phyloP scores from a whole-genome alignment of 2,888 invertebrate genomes.

The Vanessa cardui region DNA sequence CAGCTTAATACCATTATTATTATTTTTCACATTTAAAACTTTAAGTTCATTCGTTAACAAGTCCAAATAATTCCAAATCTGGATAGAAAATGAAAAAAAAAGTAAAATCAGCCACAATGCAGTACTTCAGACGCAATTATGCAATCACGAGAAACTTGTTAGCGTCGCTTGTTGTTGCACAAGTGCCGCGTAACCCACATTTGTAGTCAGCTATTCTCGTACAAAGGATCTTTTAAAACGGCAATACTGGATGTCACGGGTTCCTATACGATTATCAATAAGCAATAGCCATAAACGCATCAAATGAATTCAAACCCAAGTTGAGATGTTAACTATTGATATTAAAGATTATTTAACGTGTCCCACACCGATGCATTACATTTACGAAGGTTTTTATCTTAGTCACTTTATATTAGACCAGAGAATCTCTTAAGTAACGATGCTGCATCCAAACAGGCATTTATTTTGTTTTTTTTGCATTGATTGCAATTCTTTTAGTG shows the following conservation, averaged over 20 bases:
- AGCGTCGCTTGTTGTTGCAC: constrained; percentile 29
- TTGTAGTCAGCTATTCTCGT: constrained; percentile 22
- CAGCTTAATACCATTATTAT: not conserved
- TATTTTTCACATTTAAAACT: not conserved
- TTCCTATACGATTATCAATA: not conserved
- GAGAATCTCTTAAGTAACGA: no score
- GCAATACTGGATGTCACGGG: not conserved
- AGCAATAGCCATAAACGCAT: no score
- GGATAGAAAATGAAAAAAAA: constrained; percentile 15
- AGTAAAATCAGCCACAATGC: constrained; percentile 31
- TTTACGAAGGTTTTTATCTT: no score
- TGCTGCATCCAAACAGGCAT: no score
- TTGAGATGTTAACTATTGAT: no score
- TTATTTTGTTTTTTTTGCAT: no score
- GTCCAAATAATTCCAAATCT: not conserved
- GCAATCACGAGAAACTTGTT: constrained; percentile 37
- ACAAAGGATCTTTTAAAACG: constrained; percentile 6
- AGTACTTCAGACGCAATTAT: constrained; percentile 35
- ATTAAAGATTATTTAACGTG: no score
- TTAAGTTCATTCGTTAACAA: constrained; percentile 1
- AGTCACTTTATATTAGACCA: no score
- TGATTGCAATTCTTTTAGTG: no score
- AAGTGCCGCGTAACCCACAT: constrained; percentile 29
- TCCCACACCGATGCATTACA: no score
- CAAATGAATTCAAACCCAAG: no score